Evolutionary conservation across 2,797 vertebrate genomes (phyloP), one percentile per base, ranked within the genome.

Genomic region (Sebastes elongatus): DNA sequence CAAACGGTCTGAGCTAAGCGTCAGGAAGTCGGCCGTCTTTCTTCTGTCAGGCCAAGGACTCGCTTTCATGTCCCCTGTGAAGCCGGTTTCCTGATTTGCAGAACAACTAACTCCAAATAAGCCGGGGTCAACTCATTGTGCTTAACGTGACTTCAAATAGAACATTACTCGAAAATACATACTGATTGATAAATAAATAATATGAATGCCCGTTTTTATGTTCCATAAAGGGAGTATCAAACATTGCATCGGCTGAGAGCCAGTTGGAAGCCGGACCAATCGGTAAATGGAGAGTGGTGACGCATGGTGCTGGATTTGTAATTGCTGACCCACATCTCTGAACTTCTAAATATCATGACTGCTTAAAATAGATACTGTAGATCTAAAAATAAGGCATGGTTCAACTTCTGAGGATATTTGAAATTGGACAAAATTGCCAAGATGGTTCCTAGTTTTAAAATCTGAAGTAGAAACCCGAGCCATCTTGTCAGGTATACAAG

Each of bases 31-130:
- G 63, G 67, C 65, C 16, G 85, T 85, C 80, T 88, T 72, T 76
- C 73, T 75, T 89, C 84, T 88, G 90, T 92, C 81, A 83, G 64
- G 78, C 75, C 76, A 59, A 18, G 7, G 32, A 74, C 76, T 80
- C 60, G 53, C 89, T 92, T 94, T 93, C 82, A 92, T 87, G 77
- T 89, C 65, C 69, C 35, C 78, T 42, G 56, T 89, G 79, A 87
- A 82, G 87, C 82, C 5, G 25, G 71, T 78, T 92, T 93, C 90
- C 88, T 94, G 84, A 90, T 90, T 57, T 81, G 78, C 69, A 52
- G 55, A 56, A 52, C 67, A 63, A 61, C 67, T 59, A 68, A 53
- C 55, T 75, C 74, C 38, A 74, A 82, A 88, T 18, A 77, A 22
- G 23, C 55, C 69, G 23, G 20, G 32, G 70, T 72, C n/a, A 22